Base-by-base conservation (phyloP, 2,888 invertebrate genomes). In the Mythimna loreyi region DNA sequence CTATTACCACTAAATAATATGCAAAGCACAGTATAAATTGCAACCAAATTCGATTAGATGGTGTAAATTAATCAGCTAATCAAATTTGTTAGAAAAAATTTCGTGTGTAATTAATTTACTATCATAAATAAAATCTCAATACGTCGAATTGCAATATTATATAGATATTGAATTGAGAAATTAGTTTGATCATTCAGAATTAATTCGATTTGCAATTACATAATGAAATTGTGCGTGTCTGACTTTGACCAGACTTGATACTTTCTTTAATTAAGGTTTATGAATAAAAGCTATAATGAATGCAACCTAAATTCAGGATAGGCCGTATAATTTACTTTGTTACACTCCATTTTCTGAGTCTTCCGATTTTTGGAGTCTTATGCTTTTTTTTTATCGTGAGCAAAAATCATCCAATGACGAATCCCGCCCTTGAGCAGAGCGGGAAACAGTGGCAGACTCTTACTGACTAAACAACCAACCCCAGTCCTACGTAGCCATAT, bases 211-310 rank as follows among this genome's bases (percentile, higher is more conserved):
- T 66, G 47, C 16, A 50, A 36, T 77, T 67, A 59, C 45, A 23
- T 78, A 59, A 63, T 55, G 21, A 62, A 59, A 50, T 57, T 50
- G 67, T 72, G 75, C 72, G 57, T 60, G 64, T 43, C 36, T 52
- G 16, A 43, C 64, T n/a, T 43, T 33, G 23, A 77, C 61, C 5
- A 23, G 11, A 19, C 23, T 62, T 19, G 8, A 50, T 62, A 71
- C 59, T 75, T 70, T 76, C 77, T 57, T 33, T 28, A 28, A 28
- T 5, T 3, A 28, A 28, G 3, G n/a, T n/a, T 36, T 36, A 9
- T 36, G 3, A 36, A 36, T 0, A 4, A 13, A 36, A 11, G 33
- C 11, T 11, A 36, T 36, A 11, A 36, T 28, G 28, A 4, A 28
- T 4, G 4, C 33, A 33, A 4, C 33, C 33, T 33, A 33, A 7